Evolutionary conservation across 2,888 invertebrate genomes (phyloP).

Genomic region (Acheta domesticus): DNA sequence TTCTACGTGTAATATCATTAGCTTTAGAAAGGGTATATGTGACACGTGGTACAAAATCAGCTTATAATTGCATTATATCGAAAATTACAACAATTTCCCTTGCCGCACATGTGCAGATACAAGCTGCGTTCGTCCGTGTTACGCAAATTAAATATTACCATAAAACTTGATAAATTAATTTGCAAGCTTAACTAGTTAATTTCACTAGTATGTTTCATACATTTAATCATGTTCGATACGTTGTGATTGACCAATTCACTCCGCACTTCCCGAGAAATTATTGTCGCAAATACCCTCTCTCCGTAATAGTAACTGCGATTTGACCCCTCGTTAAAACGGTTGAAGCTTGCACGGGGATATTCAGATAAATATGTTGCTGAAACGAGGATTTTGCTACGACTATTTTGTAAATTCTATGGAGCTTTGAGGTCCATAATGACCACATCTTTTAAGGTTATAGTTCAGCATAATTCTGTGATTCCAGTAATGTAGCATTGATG

Average conservation of each 20-base stretch:
- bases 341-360: background rate
- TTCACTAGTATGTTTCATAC: constrained; percentile 5
- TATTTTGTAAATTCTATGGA: no score
- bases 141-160: background rate
- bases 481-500: no score
- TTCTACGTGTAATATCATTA: background rate
- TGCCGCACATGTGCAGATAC: background rate
- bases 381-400: background rate
- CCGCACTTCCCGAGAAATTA: background rate
- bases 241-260: background rate
- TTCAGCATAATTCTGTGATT: no score
- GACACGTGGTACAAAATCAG: constrained; percentile 6
- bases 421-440: no score
- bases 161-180: constrained; percentile 18
- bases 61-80: background rate
- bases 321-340: background rate
- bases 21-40: background rate
- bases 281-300: background rate
- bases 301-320: background rate
- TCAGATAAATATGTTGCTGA: background rate
- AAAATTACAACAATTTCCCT: constrained; percentile 3
- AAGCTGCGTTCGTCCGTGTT: background rate
- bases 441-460: no score
- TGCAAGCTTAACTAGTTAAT: constrained; percentile 11
- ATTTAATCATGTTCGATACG: constrained; percentile 1